Conservation (phyloP, 2,797 vertebrate genomes). For the Enteromius trimaculatus region DNA sequence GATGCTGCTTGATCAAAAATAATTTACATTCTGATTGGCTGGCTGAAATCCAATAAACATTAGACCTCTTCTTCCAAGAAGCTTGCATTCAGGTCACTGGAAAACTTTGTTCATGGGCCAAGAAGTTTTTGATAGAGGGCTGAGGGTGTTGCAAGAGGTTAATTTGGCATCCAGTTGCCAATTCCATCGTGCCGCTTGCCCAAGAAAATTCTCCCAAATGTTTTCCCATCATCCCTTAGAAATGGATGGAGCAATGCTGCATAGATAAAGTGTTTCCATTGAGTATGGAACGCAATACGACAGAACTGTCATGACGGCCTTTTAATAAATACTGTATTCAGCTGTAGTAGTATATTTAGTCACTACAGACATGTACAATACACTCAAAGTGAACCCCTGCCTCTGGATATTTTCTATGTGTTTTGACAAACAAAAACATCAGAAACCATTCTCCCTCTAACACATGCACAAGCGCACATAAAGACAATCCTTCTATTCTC, state of each 20-base stretch:
- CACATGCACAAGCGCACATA: conserved; percentile 24
- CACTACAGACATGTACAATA: conserved; percentile 16
- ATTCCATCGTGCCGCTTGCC: conserved; percentile 34
- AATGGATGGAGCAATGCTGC: conserved; percentile 42
- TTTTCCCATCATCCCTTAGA: conserved; percentile 40
- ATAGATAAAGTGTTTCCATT: conserved; percentile 57
- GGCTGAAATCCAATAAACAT: not conserved
- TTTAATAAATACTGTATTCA: not conserved
- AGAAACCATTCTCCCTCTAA: not conserved
- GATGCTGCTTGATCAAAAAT: not conserved
- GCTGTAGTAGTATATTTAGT: conserved; percentile 36
- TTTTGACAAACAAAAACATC: not conserved
- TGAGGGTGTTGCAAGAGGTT: conserved; percentile 35
- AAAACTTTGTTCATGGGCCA: conserved; percentile 25
- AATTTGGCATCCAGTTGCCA: conserved; percentile 37
- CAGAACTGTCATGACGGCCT: conserved; percentile 2
- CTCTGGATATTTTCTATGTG: conserved; percentile 6
- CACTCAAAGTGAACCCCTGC: conserved; percentile 11
- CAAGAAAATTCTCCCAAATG: conserved; percentile 34
- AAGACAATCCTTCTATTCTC: conserved; percentile 52
- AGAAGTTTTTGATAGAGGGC: conserved; percentile 10
- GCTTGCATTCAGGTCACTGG: conserved; percentile 19
- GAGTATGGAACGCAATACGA: conserved; percentile 35
- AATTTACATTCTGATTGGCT: not conserved
- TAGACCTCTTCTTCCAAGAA: not conserved